A percentile compares a stretch with the other conserved stretches of the same genome.
Conservation (phyloP, 2,113 vertebrate species). For the Malurus cyaneus region DNA sequence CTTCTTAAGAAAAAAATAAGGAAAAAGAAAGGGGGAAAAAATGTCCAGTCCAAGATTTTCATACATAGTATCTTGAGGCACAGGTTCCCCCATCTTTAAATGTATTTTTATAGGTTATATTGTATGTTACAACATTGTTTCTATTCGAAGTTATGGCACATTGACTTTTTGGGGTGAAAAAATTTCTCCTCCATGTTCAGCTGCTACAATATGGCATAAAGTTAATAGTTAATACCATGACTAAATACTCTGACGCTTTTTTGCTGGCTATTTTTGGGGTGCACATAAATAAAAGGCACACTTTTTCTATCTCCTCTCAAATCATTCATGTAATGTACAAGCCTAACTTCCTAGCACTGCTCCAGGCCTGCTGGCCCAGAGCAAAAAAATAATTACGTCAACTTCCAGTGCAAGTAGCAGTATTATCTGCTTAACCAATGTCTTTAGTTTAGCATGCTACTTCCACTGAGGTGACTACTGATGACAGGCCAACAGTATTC, state of each 20-base stretch:
- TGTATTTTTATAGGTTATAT: background rate
- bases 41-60: background rate
- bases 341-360: constrained; percentile 7
- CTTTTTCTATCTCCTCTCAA: background rate
- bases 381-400: background rate
- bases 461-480: constrained; percentile 8
- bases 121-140: background rate
- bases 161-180: background rate
- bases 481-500: background rate
- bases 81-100: background rate
- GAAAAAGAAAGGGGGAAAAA: background rate
- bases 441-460: background rate
- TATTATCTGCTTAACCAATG: background rate
- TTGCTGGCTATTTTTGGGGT: constrained; percentile 42
- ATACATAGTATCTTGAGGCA: background rate
- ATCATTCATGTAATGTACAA: background rate
- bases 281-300: constrained; percentile 59
- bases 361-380: constrained; percentile 49
- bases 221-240: background rate
- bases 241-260: background rate
- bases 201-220: constrained; percentile 29
- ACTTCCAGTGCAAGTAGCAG: constrained; percentile 2
- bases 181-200: background rate
- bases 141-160: background rate
- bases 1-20: background rate